Base-by-base conservation (phyloP, 1,140 invertebrate species). In the Scaptomyza pallida region DNA sequence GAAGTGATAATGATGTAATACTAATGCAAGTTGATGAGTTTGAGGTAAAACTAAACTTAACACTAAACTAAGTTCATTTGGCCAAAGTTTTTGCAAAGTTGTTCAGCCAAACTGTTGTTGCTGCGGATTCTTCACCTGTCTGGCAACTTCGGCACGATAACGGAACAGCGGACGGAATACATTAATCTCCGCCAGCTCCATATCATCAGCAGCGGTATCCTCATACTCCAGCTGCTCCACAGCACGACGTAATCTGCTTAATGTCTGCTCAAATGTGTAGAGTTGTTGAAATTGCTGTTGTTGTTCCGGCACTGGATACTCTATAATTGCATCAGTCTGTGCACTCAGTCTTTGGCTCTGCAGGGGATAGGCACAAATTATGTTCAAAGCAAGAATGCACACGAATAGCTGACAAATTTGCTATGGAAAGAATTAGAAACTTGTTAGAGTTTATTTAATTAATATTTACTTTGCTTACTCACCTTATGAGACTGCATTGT, bases 111-210 rank as follows among this genome's bases (percentile, higher is more conserved):
- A 76, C 26, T 83, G 79, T 26, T 75, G 67, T 26, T 45, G 54
- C 9, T 15, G 62, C 1, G 61, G 63, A 65, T 68, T 80, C 30
- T 65, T 67, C 17, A 78, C 85, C 51, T 75, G 72, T 45, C 73
- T 68, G 10, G 77, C 67, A 47, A 80, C 54, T 16, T 79, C 71
- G 8, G 78, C 70, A n/a, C 89, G 81, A 64, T 91, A 91, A 4
- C 89, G 81, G 41, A 90, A 90, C 0, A 90, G 52, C 6, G 89
- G 89, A 6, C 89, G 85, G 45, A 90, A 90, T 0, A 90, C 76
- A 73, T 90, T 89, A 0, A 90, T 83, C 52, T 90, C 89, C 0
- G 89, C 89, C 30, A 90, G 54, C 26, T 90, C 86, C 89, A 90
- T 60, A 50, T 90, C 89, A 68, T 89, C 76, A 51, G 54, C 76